phyloP scores from a whole-genome alignment of 2,888 invertebrate species.

The Agrilus mali region DNA sequence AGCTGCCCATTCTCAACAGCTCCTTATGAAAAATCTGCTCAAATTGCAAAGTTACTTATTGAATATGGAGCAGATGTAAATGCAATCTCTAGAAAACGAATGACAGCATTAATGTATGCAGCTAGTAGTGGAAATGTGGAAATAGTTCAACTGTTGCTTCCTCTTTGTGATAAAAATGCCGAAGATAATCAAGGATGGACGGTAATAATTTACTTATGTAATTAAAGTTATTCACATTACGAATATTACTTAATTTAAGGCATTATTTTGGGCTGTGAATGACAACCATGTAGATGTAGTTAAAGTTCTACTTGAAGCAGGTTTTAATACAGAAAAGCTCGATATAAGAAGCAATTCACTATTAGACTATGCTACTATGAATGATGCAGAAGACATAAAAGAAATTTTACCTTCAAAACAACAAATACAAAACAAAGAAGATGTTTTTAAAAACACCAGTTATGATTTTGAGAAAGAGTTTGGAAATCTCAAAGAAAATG shows the following conservation, averaged over 20 bases:
- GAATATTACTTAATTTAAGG: conserved; percentile 30
- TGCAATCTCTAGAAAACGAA: conserved; percentile 43
- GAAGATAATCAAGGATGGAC: conserved; percentile 50
- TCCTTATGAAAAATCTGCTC: conserved; percentile 35
- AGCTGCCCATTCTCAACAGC: conserved; percentile 39
- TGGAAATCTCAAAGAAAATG: conserved; percentile 15
- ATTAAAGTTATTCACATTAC: too few species aligned
- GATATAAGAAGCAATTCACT: conserved; percentile 40
- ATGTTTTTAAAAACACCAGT: conserved; percentile 7
- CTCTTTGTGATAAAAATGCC: conserved; percentile 41
- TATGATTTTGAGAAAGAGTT: conserved; percentile 11
- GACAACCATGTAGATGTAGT: conserved; percentile 42
- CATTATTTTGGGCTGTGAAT: conserved; percentile 49
- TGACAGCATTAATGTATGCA: conserved; percentile 52
- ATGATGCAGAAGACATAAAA: conserved; percentile 38
- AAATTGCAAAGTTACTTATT: conserved; percentile 33
- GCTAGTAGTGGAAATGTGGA: conserved; percentile 40
- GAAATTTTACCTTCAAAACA: conserved; percentile 34
- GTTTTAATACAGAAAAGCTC: conserved; percentile 37
- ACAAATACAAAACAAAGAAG: conserved; percentile 16
- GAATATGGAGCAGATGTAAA: conserved; percentile 41
- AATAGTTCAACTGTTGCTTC: conserved; percentile 41
- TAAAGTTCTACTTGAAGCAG: conserved; percentile 39
- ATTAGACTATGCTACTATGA: conserved; percentile 40
- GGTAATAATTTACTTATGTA: conserved; percentile 28